Percentiles rank a stretch among this genome's conserved stretches.
Conservation (phyloP, 2,888 invertebrate genomes). For the Drosophila eohydei region DNA sequence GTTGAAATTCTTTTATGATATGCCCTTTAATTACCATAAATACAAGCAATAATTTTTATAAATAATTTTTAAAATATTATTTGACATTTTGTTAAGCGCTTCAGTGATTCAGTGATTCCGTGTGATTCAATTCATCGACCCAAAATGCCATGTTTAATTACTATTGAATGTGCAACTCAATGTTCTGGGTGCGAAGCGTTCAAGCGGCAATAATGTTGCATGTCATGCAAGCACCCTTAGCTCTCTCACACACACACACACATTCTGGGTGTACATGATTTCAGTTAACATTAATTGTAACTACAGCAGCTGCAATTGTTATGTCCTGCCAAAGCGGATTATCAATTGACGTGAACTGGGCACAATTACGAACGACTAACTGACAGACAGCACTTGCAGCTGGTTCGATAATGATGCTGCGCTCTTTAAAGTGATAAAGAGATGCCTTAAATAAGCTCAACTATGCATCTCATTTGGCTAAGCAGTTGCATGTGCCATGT, state of each 20-base stretch:
- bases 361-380: not conserved
- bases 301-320: conserved; percentile 44
- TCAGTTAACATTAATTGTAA: conserved; percentile 46
- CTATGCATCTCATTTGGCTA: conserved; percentile 10
- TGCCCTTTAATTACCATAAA: not conserved
- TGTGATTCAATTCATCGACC: not conserved
- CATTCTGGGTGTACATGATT: not conserved
- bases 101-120: not conserved
- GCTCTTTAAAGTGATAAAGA: not conserved
- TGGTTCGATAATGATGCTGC: not conserved
- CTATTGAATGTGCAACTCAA: not conserved
- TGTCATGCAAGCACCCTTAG: conserved; percentile 35
- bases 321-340: conserved; percentile 20
- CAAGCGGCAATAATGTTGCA: conserved; percentile 40
- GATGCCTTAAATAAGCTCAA: conserved; percentile 14
- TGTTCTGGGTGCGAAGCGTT: conserved; percentile 5
- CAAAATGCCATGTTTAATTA: conserved; percentile 1
- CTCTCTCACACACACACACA: conserved; percentile 10
- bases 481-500: conserved; percentile 1
- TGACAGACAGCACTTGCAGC: not conserved
- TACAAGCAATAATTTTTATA: not conserved
- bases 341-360: not conserved
- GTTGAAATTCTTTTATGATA: not conserved
- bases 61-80: not conserved
- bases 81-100: not conserved